Evolutionary conservation across 2,797 vertebrate species (phyloP), one percentile per base, ranked within the genome.

Genomic region (Galago senegalensis): DNA sequence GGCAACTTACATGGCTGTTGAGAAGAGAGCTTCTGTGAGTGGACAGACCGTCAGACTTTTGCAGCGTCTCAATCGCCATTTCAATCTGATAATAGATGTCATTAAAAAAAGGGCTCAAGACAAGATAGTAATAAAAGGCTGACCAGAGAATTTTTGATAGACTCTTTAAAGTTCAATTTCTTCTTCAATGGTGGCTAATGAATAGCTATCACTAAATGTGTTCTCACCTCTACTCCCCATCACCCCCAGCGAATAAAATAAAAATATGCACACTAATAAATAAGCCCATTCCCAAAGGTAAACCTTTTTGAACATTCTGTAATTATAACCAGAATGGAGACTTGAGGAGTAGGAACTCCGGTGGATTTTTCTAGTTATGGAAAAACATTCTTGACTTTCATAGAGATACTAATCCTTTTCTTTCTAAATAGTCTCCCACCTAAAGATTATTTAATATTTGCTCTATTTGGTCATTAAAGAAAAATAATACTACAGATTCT

Each of bases 1-100:
- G 98, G 98, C 98, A 98, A 99, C 99, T 99, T 99, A 99, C 99
- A 99, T 99, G 99, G 98, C 99, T 99, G 99, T 99, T 99, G 98
- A 99, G 99, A 98, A 99, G 99, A 98, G 99, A 99, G 98, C 99
- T 99, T 98, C 99, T 99, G 99, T 99, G 99, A 99, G 98, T 99
- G 80, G 99, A 99, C 84, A 99, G 99, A 99, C 99, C 99, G 98
- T 99, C 99, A 99, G 99, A 99, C 98, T 99, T 99, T 99, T 99
- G 99, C 95, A 99, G 99, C 98, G 99, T 99, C 98, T 99, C 99
- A 99, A 99, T 99, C 98, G 99, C 99, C 99, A 99, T 99, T 99
- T 99, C 99, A 99, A 99, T 99, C 99, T 99, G 99, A 99, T 99
- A 99, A 99, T 99, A 99, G 98, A 99, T 98, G 98, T 99, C 98